Base-by-base conservation (phyloP, 2,888 invertebrate genomes). In the Toxonevra muliebris region DNA sequence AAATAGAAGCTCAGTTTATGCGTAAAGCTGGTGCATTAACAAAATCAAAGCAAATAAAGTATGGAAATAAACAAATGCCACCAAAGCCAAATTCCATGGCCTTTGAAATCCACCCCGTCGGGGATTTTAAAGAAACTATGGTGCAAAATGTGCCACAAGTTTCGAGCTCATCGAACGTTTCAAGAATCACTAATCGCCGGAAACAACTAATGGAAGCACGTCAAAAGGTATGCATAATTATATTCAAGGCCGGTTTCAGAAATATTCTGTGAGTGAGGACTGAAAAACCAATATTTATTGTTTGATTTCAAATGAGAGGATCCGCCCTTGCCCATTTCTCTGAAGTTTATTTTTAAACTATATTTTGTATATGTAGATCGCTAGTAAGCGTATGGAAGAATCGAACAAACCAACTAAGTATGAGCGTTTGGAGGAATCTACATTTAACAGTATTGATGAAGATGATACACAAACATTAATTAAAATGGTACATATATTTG, bases 1-100 rank as follows among this genome's bases (percentile, higher is more conserved):
- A 59, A 41, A 7, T 15, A 12, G 30, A 9, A 15, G 52, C 76
- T 10, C 61, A 74, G 4, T 69, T 73, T n/a, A 72, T 77, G 50
- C 73, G 75, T 10, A 69, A 61, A 57, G 77, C 73, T 15, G 77
- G 77, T 11, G 40, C 70, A 4, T 52, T 75, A 11, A 72, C 72
- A 1, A 72, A 74, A 60, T 65, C 59, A 20, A 71, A 74, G 55
- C 69, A 66, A 13, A 61, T 69, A 0, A 73, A 71, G 50, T 75
- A 75, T 58, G 50, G 67, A 1, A 64, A 69, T n/a, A 69, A 67
- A 2, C 50, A 52, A 17, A 54, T 72, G 5, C 67, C 74, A n/a
- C 76, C 76, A 15, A 53, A 53, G 19, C 76, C 74, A n/a, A 45
- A 53, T 1, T 13, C 52, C 2, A 62, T 69, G 0, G 72, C 69